Percentiles rank a stretch among this genome's conserved stretches.
Conservation (phyloP, 92 coral and sea anemone species). For the Heliopora coerulea region DNA sequence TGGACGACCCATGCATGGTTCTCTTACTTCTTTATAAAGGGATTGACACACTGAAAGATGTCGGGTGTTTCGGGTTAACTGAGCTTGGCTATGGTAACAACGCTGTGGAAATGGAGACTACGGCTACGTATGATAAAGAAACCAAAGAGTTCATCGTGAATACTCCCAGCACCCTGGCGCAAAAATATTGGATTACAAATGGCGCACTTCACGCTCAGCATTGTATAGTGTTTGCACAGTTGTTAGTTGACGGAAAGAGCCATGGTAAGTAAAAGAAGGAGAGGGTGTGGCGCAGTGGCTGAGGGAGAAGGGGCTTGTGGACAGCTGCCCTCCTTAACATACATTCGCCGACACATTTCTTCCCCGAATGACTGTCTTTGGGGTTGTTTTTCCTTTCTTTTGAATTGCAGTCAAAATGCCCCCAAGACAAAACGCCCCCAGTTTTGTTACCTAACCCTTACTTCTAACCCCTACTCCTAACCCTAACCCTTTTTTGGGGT, state of each 20-base stretch:
- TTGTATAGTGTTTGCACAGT: slow-evolving; percentile 68
- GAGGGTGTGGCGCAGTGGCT: too few relatives aligned
- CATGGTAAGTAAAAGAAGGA: slow-evolving; percentile 50
- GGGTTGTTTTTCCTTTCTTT: too few relatives aligned
- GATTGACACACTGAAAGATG: slow-evolving; percentile 67
- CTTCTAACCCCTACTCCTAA: too few relatives aligned
- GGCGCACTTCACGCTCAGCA: slow-evolving; percentile 84
- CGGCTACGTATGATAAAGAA: slow-evolving; percentile 69
- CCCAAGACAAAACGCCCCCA: too few relatives aligned
- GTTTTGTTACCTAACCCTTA: too few relatives aligned
- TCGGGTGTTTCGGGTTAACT: slow-evolving; percentile 77
- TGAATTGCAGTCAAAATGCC: too few relatives aligned
- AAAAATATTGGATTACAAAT: slow-evolving; percentile 72
- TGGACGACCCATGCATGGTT: too few relatives aligned
- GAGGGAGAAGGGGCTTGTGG: too few relatives aligned
- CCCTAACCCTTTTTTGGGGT: too few relatives aligned
- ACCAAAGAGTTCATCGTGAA: slow-evolving; percentile 72
- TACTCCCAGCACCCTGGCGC: slow-evolving; percentile 72
- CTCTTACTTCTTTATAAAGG: slow-evolving; percentile 33
- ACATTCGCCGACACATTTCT: too few relatives aligned
- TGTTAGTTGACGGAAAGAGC: slow-evolving; percentile 60
- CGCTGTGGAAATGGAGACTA: slow-evolving; percentile 80
- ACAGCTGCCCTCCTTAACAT: too few relatives aligned
- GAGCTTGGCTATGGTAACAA: slow-evolving; percentile 86
- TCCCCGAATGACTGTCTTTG: too few relatives aligned